A percentile compares a stretch with the other conserved stretches of the same genome.
These are phyloP conservation scores for Anthrax anthrax DNA, from an alignment of 2,888 invertebrate genomes.

Conservation along the genomic window DNA sequence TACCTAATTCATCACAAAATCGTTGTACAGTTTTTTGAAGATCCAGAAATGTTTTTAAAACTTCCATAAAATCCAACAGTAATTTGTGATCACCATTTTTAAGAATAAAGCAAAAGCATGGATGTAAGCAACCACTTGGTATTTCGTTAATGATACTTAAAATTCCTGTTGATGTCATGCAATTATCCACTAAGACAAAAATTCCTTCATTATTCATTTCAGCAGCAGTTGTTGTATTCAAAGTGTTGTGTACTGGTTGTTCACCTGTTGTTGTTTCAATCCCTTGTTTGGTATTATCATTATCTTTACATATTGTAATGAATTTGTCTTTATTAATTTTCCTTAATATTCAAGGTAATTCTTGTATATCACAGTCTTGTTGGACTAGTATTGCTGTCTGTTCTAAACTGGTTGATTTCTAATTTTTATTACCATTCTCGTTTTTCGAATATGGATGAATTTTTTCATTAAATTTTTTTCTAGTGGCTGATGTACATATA, in stretches of 20 bases:
- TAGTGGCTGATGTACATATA: neutral
- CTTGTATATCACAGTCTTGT: constrained; percentile 51
- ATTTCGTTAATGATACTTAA: constrained; percentile 33
- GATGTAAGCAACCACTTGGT: constrained; percentile 36
- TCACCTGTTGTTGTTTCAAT: too few relatives aligned
- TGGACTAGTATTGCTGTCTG: constrained; percentile 46
- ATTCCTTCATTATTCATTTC: constrained; percentile 8
- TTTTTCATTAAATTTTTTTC: neutral
- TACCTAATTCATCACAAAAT: constrained; percentile 47
- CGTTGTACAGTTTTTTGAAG: constrained; percentile 24
- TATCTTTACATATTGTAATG: constrained; percentile 23
- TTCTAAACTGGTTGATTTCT: constrained; percentile 3
- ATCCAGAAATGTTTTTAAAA: constrained; percentile 26
- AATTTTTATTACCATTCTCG: neutral
- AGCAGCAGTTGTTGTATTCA: neutral
- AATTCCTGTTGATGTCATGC: constrained; percentile 24
- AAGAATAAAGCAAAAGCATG: constrained; percentile 35
- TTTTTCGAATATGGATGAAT: neutral
- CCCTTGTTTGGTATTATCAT: too few relatives aligned
- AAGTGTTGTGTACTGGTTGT: too few relatives aligned
- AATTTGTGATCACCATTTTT: constrained; percentile 28
- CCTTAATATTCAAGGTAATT: constrained; percentile 49
- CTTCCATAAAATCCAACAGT: constrained; percentile 32
- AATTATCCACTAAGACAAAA: constrained; percentile 21
- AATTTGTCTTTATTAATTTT: constrained; percentile 34